Percentiles rank a stretch among this genome's conserved stretches.
These are phyloP conservation scores for Tholera decimalis DNA, from an alignment of 2,888 invertebrate species.

Conservation along the genomic window DNA sequence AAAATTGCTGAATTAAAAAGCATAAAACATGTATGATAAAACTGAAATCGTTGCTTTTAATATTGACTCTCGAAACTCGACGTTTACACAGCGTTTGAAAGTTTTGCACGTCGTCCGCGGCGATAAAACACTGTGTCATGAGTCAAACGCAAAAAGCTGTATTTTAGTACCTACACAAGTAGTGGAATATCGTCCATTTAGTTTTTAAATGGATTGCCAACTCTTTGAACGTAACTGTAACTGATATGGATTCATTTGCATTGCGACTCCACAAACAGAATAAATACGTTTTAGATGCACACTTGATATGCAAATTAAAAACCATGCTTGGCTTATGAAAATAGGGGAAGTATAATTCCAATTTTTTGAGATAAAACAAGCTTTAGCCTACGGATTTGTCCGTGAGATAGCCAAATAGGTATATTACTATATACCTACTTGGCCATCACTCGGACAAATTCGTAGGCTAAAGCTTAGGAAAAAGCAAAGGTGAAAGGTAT, in stretches of 20 bases:
- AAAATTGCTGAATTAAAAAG: background rate
- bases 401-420: background rate
- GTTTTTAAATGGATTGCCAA: conserved; percentile 20
- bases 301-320: conserved; percentile 29
- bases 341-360: background rate
- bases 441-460: too few relatives aligned
- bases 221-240: conserved; percentile 19
- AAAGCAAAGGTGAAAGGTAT: too few relatives aligned
- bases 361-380: conserved; percentile 9
- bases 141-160: conserved; percentile 23
- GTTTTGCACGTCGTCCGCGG: conserved; percentile 28
- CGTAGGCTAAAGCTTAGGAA: too few relatives aligned
- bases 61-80: conserved; percentile 29
- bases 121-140: conserved; percentile 20
- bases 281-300: conserved; percentile 22
- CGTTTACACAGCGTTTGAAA: conserved; percentile 37
- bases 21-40: background rate
- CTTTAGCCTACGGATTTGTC: background rate
- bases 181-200: conserved; percentile 7
- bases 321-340: conserved; percentile 13
- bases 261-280: conserved; percentile 19
- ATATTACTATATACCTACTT: too few relatives aligned
- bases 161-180: conserved; percentile 34
- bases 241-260: conserved; percentile 34
- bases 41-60: conserved; percentile 19